Evolutionary conservation across 2,797 vertebrate species (phyloP).

Genomic region (Chromobotia macracanthus): DNA sequence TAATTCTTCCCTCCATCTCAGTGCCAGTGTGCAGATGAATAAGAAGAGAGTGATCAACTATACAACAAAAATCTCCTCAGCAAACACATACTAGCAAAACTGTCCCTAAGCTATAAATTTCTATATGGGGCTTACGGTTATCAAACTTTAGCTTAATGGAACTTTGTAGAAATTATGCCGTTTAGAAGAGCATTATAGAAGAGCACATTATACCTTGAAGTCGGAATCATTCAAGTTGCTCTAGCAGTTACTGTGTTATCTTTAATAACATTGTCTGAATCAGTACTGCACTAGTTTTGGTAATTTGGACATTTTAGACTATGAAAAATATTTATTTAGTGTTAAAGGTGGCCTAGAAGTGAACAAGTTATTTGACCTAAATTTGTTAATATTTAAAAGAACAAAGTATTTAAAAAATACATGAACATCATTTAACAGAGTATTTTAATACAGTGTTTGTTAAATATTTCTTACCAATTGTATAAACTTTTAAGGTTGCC

Average conservation of each 20-base stretch:
- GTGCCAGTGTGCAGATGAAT: constrained; percentile 7
- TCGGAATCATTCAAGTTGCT: too few relatives aligned
- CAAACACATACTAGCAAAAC: neutral
- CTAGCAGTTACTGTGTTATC: too few relatives aligned
- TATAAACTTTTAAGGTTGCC: neutral
- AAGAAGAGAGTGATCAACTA: neutral
- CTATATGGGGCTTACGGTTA: neutral
- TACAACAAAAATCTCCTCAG: neutral
- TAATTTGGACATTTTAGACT: neutral
- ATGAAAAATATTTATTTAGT: neutral
- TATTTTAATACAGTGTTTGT: constrained; percentile 18
- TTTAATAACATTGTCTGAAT: neutral
- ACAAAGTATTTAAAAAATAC: too few relatives aligned
- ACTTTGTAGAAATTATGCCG: too few relatives aligned
- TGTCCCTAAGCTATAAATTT: neutral
- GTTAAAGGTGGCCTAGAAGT: neutral
- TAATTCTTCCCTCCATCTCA: neutral
- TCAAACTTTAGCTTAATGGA: too few relatives aligned
- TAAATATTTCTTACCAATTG: neutral
- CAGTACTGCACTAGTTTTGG: neutral
- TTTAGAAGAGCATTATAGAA: too few relatives aligned
- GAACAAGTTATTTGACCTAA: neutral
- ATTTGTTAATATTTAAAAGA: constrained; percentile 3
- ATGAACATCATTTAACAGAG: neutral
- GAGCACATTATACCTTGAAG: too few relatives aligned